Conservation (phyloP, 1,140 invertebrate species). For the Dendroctonus valens region DNA sequence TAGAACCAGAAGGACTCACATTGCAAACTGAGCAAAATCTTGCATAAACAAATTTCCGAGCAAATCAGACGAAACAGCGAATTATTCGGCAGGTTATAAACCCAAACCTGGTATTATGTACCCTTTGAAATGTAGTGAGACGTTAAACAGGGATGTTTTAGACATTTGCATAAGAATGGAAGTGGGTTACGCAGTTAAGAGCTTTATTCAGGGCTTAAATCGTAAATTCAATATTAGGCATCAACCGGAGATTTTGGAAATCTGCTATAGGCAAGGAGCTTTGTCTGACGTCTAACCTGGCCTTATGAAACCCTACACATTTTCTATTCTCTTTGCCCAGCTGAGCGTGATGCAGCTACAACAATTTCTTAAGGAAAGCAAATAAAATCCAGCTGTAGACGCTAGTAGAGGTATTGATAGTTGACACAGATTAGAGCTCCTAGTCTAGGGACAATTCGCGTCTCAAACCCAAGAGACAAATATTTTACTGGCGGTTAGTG, state of each 20-base stretch:
- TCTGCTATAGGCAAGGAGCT: neutral
- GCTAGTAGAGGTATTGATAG: neutral
- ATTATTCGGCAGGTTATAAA: neutral
- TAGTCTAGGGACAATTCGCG: conserved; percentile 4
- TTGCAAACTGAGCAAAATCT: too few relatives aligned
- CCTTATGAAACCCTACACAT: neutral
- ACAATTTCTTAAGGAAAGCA: neutral
- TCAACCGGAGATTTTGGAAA: conserved; percentile 11
- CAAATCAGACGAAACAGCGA: too few relatives aligned
- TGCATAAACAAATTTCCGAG: too few relatives aligned
- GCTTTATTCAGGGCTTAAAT: conserved; percentile 30
- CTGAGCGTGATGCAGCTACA: neutral
- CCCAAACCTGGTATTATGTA: neutral
- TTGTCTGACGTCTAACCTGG: neutral
- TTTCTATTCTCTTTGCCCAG: neutral
- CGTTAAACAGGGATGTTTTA: conserved; percentile 17
- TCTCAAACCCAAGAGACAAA: conserved; percentile 27
- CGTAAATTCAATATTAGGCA: conserved; percentile 35
- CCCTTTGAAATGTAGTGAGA: too few relatives aligned
- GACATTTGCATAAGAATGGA: conserved; percentile 33
- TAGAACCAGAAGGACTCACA: too few relatives aligned
- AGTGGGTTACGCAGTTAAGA: conserved; percentile 30
- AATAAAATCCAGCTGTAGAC: neutral
- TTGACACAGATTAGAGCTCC: neutral
- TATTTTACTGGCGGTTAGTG: conserved; percentile 29